These are phyloP conservation scores for Nycticebus coucang DNA, from an alignment of 2,113 vertebrate species.

Conservation along the genomic window DNA sequence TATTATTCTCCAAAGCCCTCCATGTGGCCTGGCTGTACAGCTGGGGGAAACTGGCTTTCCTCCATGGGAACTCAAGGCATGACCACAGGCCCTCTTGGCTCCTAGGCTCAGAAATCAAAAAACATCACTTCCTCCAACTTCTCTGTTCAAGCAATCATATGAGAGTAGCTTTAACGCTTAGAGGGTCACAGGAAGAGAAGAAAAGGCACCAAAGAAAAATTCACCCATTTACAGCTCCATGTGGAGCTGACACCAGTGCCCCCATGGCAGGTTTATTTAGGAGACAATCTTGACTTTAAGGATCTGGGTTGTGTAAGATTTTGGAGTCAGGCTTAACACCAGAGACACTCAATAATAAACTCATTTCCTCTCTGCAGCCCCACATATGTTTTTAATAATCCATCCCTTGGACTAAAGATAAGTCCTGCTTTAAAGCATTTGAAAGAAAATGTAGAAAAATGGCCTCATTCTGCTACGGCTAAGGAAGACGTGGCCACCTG, in stretches of 20 bases:
- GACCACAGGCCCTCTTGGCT: not conserved
- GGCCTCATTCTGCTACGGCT: not conserved
- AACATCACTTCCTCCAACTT: not conserved
- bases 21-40: not conserved
- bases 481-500: constrained; percentile 21
- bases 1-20: not conserved
- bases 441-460: not conserved
- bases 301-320: not conserved
- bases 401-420: not conserved
- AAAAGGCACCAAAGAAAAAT: not conserved
- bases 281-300: not conserved
- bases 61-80: not conserved
- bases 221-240: not conserved
- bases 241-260: not conserved
- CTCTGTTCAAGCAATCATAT: too few relatives aligned
- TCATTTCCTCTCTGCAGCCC: not conserved
- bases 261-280: not conserved
- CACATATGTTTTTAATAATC: constrained; percentile 3
- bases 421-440: not conserved
- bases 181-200: not conserved
- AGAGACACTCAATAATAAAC: not conserved
- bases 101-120: not conserved
- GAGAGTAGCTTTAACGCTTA: not conserved
- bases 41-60: not conserved
- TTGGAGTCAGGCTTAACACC: constrained; percentile 15